phyloP scores from a whole-genome alignment of 2,797 vertebrate genomes.

The Arremon brunneinucha region DNA sequence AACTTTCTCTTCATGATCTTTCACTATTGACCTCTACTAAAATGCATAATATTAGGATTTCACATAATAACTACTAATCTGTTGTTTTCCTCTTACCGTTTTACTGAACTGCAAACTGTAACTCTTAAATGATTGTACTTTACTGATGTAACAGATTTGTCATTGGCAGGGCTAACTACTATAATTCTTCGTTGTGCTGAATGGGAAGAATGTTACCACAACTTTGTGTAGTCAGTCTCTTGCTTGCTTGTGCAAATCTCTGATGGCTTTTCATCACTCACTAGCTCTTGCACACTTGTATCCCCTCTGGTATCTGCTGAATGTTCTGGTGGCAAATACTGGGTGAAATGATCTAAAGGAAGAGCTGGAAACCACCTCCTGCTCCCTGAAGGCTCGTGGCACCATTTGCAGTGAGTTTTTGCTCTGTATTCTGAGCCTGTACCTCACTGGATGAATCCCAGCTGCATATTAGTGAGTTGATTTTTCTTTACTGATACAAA shows the following conservation, averaged over 20 bases:
- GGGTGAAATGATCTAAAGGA: background rate
- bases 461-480: background rate
- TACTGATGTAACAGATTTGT: constrained; percentile 11
- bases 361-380: background rate
- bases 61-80: constrained; percentile 59
- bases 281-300: background rate
- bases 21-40: constrained; percentile 62
- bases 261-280: background rate
- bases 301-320: background rate
- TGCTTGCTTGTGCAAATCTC: background rate
- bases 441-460: constrained; percentile 11
- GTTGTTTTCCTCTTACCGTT: constrained; percentile 46
- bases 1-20: constrained; percentile 51
- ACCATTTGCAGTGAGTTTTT: constrained; percentile 25
- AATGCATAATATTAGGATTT: constrained; percentile 42
- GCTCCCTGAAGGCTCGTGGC: background rate
- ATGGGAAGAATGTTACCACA: constrained; percentile 10
- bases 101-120: constrained; percentile 16
- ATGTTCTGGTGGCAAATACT: background rate
- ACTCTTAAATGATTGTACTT: constrained; percentile 48
- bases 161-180: constrained; percentile 33
- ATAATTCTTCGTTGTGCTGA: background rate
- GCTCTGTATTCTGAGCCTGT: constrained; percentile 26
- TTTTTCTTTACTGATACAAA: constrained; percentile 34
- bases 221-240: background rate